A percentile compares a stretch with the other conserved stretches of the same genome.
These are phyloP conservation scores for Scotopteryx bipunctaria DNA, from an alignment of 2,888 invertebrate species.

Conservation along the genomic window DNA sequence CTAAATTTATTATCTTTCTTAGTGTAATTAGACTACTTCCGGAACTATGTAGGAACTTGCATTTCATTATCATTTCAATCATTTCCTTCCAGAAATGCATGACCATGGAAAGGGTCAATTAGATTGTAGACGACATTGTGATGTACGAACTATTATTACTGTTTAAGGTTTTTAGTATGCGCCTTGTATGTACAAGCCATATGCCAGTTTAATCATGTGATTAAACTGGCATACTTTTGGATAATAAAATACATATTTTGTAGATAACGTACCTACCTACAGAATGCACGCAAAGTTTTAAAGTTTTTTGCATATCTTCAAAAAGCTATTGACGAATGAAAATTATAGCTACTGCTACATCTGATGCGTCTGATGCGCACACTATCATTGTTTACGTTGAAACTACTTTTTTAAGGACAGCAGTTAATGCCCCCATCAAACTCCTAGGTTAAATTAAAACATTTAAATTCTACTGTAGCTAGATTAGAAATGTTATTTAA, in stretches of 20 bases:
- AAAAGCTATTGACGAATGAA: too few relatives aligned
- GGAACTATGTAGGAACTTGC: neutral
- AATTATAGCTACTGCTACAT: too few relatives aligned
- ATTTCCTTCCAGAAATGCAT: neutral
- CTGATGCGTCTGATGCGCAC: too few relatives aligned
- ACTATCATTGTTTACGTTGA: constrained; percentile 12
- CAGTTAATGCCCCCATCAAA: constrained; percentile 30
- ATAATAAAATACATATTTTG: too few relatives aligned
- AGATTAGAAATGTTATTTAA: constrained; percentile 16
- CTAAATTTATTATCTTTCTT: neutral
- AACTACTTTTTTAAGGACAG: constrained; percentile 12
- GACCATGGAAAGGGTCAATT: constrained; percentile 2
- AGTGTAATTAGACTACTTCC: neutral
- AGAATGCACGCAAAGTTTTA: too few relatives aligned
- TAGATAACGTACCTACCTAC: neutral
- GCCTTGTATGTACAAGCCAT: too few relatives aligned
- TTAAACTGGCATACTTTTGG: too few relatives aligned
- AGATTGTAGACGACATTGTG: neutral
- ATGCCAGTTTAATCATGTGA: too few relatives aligned
- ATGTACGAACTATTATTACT: neutral
- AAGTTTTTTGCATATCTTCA: too few relatives aligned
- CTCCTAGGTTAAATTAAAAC: constrained; percentile 12
- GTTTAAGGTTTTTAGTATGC: too few relatives aligned
- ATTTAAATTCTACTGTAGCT: constrained; percentile 5
- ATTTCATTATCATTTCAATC: neutral